Percentiles rank a stretch among this genome's conserved stretches.
Conservation (phyloP, 2,113 vertebrate genomes). For the Melanerpes formicivorus region DNA sequence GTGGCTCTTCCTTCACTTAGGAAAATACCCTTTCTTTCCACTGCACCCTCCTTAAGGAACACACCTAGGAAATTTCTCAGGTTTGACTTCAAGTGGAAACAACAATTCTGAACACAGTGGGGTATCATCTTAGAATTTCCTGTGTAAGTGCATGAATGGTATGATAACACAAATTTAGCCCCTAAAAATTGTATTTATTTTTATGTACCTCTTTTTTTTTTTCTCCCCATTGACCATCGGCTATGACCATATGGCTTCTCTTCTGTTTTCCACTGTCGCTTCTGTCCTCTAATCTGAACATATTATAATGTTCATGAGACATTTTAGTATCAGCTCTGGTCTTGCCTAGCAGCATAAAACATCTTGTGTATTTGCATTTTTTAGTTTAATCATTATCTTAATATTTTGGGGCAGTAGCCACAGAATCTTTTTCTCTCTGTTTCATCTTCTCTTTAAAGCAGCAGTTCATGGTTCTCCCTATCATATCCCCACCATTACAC, state of each 20-base stretch:
- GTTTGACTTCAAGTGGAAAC: background rate
- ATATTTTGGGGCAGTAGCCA: conserved; percentile 75
- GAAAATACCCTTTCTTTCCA: background rate
- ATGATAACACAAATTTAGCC: background rate
- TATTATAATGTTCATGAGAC: conserved; percentile 71
- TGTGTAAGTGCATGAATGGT: background rate
- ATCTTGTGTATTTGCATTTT: conserved; percentile 80
- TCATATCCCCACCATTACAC: accelerated
- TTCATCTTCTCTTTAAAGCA: conserved; percentile 41
- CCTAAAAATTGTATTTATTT: conserved; percentile 6
- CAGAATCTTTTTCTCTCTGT: conserved; percentile 52
- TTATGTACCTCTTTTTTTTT: background rate
- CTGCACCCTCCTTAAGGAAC: background rate
- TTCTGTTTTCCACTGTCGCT: conserved; percentile 70
- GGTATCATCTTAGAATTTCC: background rate
- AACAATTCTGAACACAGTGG: background rate
- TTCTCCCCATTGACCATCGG: conserved; percentile 56
- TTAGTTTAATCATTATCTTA: conserved; percentile 78
- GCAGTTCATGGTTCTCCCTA: background rate
- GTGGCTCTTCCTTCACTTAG: background rate
- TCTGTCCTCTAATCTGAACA: conserved; percentile 51
- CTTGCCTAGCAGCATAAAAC: conserved; percentile 73
- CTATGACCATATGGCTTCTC: conserved; percentile 74
- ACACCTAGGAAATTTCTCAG: background rate
- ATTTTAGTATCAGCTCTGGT: conserved; percentile 65